Conservation (phyloP, 2,888 invertebrate species). For the Ctena decussata region DNA sequence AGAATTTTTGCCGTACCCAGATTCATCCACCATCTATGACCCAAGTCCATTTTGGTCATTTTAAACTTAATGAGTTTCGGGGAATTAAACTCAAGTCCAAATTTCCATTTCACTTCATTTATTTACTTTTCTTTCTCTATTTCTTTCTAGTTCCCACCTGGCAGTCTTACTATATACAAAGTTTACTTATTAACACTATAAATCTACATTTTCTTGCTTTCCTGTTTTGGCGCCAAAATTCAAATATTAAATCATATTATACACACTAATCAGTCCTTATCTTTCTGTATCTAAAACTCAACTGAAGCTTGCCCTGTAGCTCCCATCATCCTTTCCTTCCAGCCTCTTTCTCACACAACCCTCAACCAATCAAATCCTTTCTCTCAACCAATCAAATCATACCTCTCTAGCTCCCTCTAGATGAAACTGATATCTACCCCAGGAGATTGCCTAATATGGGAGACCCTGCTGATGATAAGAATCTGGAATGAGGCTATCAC, state of each 20-base stretch:
- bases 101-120: neutral
- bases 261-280: neutral
- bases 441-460: neutral
- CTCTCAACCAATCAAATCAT: neutral
- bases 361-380: neutral
- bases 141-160: neutral
- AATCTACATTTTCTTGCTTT: neutral
- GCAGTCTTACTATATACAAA: neutral
- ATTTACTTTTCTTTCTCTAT: neutral
- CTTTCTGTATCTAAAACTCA: neutral
- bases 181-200: neutral
- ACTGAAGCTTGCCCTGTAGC: neutral
- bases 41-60: neutral
- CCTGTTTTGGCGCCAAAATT: neutral
- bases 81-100: neutral
- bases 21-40: no score
- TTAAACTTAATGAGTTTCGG: neutral
- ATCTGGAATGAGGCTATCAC: neutral
- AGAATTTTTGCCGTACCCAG: no score
- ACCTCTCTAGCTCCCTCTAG: neutral
- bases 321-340: neutral
- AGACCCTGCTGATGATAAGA: neutral
- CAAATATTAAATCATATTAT: neutral
- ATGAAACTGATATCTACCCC: neutral
- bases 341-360: neutral